These are phyloP conservation scores for Neosalanx taihuensis DNA, from an alignment of 2,797 vertebrate species.

Conservation along the genomic window DNA sequence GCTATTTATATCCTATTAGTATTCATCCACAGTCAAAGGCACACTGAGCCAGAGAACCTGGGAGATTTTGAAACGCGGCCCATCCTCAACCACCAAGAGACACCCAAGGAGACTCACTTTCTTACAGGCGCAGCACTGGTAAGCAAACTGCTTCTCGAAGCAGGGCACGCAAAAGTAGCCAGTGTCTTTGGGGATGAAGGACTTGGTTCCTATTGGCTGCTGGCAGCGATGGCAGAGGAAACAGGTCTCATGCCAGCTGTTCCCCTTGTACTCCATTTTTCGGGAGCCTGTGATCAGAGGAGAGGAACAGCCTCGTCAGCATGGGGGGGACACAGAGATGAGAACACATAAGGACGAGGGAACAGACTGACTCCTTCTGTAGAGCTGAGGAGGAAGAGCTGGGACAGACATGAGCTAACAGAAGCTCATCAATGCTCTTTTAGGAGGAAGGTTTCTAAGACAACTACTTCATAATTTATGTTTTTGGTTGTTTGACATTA, in stretches of 20 bases:
- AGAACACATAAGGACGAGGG: slow-evolving; percentile 27
- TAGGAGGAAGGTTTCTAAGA: not conserved
- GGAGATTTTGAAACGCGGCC: not conserved
- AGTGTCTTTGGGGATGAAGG: slow-evolving; percentile 90
- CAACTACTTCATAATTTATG: not conserved
- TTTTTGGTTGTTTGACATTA: too few relatives aligned
- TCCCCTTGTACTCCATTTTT: slow-evolving; percentile 97
- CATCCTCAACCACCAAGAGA: not conserved
- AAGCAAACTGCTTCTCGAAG: slow-evolving; percentile 94
- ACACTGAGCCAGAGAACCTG: slow-evolving; percentile 26
- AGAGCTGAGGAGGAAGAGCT: not conserved
- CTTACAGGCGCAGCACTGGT: slow-evolving; percentile 90
- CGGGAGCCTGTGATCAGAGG: slow-evolving; percentile 82
- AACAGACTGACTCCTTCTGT: slow-evolving; percentile 41
- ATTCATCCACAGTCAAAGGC: slow-evolving; percentile 7
- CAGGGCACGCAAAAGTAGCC: slow-evolving; percentile 90
- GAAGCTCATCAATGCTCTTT: slow-evolving; percentile 21
- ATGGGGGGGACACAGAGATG: slow-evolving; percentile 52
- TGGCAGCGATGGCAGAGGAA: slow-evolving; percentile 91
- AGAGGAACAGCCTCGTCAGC: slow-evolving; percentile 57
- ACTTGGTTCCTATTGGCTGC: slow-evolving; percentile 92
- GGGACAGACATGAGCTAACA: not conserved
- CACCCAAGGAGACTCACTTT: slow-evolving; percentile 79
- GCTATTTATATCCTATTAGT: not conserved
- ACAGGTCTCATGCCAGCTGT: slow-evolving; percentile 96